phyloP scores from a whole-genome alignment of 2,888 invertebrate species.

The Stegophylla sp. region DNA sequence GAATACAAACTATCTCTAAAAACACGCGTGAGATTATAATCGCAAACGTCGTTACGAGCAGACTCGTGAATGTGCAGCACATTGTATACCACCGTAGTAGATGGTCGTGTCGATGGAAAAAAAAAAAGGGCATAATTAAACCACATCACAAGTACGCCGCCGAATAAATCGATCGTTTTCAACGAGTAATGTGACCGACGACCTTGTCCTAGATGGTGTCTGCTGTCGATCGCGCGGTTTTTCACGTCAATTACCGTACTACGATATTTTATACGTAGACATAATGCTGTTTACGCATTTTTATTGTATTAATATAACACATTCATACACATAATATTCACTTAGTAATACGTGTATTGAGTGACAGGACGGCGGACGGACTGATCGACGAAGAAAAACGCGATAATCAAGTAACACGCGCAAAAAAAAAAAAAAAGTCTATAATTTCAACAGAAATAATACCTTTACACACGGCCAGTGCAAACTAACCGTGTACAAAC shows the following conservation, averaged over 20 bases:
- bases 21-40: slow-evolving; percentile 35
- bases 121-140: neutral
- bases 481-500: too few species aligned
- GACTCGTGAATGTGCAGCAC: neutral
- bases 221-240: slow-evolving; percentile 25
- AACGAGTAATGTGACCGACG: slow-evolving; percentile 13
- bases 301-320: too few species aligned
- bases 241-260: neutral
- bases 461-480: too few species aligned
- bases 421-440: too few species aligned
- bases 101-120: neutral
- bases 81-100: neutral
- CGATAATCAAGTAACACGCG: too few species aligned
- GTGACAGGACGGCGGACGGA: too few species aligned
- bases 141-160: neutral
- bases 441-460: too few species aligned
- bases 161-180: slow-evolving; percentile 34
- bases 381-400: too few species aligned
- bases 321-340: too few species aligned
- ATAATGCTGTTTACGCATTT: too few species aligned
- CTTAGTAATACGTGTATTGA: too few species aligned
- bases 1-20: neutral
- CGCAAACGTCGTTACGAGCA: slow-evolving; percentile 1
- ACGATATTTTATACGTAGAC: too few species aligned
- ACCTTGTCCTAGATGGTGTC: slow-evolving; percentile 42